Evolutionary conservation across 2,797 vertebrate genomes (phyloP).

Genomic region (Pteronotus mesoamericanus): DNA sequence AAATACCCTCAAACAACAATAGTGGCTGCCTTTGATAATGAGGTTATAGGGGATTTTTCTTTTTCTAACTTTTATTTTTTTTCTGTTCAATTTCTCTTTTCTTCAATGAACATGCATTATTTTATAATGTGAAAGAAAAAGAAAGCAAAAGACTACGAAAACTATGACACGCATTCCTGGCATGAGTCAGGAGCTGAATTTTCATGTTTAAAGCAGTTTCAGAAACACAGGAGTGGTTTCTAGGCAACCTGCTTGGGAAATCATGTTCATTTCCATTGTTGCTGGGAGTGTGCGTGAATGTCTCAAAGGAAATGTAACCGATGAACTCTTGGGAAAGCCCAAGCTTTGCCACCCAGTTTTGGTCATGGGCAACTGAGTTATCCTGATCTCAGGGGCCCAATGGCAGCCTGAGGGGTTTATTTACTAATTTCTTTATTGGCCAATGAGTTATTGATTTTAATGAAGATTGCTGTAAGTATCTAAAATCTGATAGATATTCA

Average conservation of each 20-base stretch:
- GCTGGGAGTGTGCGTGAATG: neutral
- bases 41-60: neutral
- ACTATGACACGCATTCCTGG: conserved; percentile 23
- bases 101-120: conserved; percentile 3
- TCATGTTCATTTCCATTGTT: conserved; percentile 49
- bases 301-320: neutral
- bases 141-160: conserved; percentile 50
- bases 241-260: conserved; percentile 72
- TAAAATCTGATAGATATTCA: neutral
- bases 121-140: conserved; percentile 49
- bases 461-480: neutral
- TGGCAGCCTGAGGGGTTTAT: neutral
- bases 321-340: neutral
- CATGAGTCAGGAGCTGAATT: conserved; percentile 64
- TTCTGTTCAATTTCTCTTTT: conserved; percentile 24
- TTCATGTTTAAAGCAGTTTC: conserved; percentile 69
- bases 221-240: conserved; percentile 67
- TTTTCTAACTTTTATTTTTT: neutral
- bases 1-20: neutral
- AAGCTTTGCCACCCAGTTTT: neutral
- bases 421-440: too few species aligned
- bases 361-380: neutral
- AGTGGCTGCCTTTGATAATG: neutral
- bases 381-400: neutral
- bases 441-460: neutral